Evolutionary conservation across 2,113 vertebrate species (phyloP).

Genomic region (Coptodon rendalli): DNA sequence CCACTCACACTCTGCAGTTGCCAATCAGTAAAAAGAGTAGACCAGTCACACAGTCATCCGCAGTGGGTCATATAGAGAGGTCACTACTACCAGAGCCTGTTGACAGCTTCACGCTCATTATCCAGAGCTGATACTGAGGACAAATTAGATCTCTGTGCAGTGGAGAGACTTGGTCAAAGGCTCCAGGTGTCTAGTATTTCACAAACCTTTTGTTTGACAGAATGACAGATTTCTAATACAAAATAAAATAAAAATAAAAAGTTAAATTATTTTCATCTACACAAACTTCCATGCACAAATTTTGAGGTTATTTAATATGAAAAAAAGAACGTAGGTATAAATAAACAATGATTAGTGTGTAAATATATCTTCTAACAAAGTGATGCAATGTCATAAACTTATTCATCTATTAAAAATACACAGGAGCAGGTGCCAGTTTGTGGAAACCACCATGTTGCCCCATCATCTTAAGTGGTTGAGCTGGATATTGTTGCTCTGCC

Average conservation of each 20-base stretch:
- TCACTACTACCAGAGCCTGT: conserved; percentile 39
- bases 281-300: background rate
- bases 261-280: background rate
- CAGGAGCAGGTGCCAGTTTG: background rate
- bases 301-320: background rate
- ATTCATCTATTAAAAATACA: background rate
- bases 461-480: background rate
- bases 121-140: conserved; percentile 46
- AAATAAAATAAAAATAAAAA: background rate
- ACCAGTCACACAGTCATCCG: conserved; percentile 21
- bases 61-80: conserved; percentile 43
- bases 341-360: background rate
- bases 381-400: background rate
- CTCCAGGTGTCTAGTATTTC: conserved; percentile 13
- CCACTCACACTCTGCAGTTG: conserved; percentile 12
- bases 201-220: background rate
- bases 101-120: conserved; percentile 65
- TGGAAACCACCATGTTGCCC: background rate
- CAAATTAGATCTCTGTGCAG: conserved; percentile 52
- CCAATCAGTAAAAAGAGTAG: conserved; percentile 45
- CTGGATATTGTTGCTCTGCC: background rate
- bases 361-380: background rate
- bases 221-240: background rate
- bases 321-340: background rate
- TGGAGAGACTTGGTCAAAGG: conserved; percentile 13